phyloP scores from a whole-genome alignment of 2,888 invertebrate species.

The Sthenelais limicola region DNA sequence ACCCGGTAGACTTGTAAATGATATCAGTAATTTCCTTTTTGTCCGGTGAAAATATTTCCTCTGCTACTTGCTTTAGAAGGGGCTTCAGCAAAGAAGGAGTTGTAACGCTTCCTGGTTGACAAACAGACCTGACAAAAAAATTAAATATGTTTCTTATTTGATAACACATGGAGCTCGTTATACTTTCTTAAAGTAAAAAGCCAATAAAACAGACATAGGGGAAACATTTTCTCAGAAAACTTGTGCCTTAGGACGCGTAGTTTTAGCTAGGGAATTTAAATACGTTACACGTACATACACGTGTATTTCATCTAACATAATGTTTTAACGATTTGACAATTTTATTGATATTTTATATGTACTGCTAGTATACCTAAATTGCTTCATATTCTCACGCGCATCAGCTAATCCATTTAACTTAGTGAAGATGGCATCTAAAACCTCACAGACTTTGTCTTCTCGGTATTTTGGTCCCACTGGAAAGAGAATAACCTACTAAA shows the following conservation, averaged over 20 bases:
- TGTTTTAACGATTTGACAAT: too few relatives aligned
- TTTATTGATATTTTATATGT: too few relatives aligned
- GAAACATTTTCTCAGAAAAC: too few relatives aligned
- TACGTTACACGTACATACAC: too few relatives aligned
- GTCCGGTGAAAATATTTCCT: conserved; percentile 76
- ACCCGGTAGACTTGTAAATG: conserved; percentile 76
- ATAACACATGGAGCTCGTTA: neutral
- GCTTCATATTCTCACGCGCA: conserved; percentile 71
- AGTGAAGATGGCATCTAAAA: conserved; percentile 69
- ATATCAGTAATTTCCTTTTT: conserved; percentile 78
- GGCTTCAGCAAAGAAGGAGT: conserved; percentile 68
- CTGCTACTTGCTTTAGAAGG: conserved; percentile 77
- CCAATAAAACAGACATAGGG: too few relatives aligned
- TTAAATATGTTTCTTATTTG: neutral
- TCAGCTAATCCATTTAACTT: conserved; percentile 71
- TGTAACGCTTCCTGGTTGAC: conserved; percentile 62
- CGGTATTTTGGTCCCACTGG: conserved; percentile 31
- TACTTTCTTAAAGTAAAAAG: too few relatives aligned
- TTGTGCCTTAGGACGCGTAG: too few relatives aligned
- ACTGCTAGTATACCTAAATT: conserved; percentile 75
- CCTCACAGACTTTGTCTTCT: conserved; percentile 16
- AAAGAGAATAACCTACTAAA: neutral
- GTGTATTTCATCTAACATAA: too few relatives aligned
- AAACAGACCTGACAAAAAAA: conserved; percentile 51
- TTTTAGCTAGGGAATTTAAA: too few relatives aligned